Conservation (phyloP, 1,140 invertebrate genomes). For the Dermatophagoides farinae region DNA sequence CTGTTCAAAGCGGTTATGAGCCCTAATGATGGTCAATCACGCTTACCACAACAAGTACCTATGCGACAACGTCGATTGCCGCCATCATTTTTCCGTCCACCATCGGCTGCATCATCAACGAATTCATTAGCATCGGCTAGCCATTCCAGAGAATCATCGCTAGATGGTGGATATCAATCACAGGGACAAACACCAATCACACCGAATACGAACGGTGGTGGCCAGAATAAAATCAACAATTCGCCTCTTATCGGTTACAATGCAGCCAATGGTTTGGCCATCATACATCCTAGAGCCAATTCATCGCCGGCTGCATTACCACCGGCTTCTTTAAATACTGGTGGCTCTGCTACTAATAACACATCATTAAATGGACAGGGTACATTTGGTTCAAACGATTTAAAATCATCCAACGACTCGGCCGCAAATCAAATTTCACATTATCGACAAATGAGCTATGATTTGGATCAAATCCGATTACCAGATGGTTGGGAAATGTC, state of each 20-base stretch:
- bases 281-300: conserved; percentile 68
- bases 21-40: conserved; percentile 52
- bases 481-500: conserved; percentile 93
- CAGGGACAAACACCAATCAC: conserved; percentile 16
- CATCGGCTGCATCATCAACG: conserved; percentile 64
- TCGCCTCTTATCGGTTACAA: conserved; percentile 1
- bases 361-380: conserved; percentile 26
- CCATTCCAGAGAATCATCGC: conserved; percentile 72
- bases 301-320: conserved; percentile 83
- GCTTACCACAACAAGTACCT: conserved; percentile 54
- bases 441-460: conserved; percentile 70
- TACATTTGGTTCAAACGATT: background rate
- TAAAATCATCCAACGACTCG: background rate
- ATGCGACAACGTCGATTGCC: conserved; percentile 84
- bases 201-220: background rate
- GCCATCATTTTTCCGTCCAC: conserved; percentile 88
- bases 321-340: conserved; percentile 57
- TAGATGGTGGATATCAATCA: conserved; percentile 30
- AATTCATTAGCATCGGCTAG: conserved; percentile 25
- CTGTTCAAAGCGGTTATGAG: conserved; percentile 82
- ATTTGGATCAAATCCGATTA: conserved; percentile 50
- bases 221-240: conserved; percentile 2
- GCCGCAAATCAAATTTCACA: conserved; percentile 27
- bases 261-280: conserved; percentile 20
- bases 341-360: conserved; percentile 29